Percentiles rank a stretch among this genome's conserved stretches.
phyloP scores from a whole-genome alignment of 2,797 vertebrate genomes.

The Enteromius radiatus region DNA sequence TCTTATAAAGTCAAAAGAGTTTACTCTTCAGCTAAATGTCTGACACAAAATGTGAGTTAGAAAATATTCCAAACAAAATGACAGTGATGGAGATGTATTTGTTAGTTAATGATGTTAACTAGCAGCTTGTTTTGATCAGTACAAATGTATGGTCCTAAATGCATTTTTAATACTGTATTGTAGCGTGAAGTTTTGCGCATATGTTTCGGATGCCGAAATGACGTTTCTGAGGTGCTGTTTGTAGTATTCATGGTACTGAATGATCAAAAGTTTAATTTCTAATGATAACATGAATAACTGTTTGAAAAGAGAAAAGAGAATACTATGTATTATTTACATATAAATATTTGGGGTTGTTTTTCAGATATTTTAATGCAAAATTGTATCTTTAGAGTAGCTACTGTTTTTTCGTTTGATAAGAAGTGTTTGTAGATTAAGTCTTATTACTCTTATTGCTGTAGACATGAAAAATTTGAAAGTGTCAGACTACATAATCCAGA shows the following conservation, averaged over 20 bases:
- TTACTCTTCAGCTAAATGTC: background rate
- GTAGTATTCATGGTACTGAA: background rate
- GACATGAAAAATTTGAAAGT: background rate
- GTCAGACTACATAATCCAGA: background rate
- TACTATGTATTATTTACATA: background rate
- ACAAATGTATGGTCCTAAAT: background rate
- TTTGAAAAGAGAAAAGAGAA: background rate
- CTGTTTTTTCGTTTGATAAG: background rate
- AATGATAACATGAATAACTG: slow-evolving; percentile 8
- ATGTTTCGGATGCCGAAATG: background rate
- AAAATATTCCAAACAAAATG: background rate
- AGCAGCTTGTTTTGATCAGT: background rate
- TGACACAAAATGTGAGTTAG: background rate
- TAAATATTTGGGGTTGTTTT: background rate
- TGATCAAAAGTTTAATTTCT: background rate
- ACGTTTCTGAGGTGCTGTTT: background rate
- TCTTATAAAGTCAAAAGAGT: background rate
- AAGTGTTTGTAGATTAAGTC: background rate
- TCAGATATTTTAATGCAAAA: background rate
- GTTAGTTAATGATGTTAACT: background rate
- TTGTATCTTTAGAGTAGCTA: background rate
- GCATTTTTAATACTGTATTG: background rate
- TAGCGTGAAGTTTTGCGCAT: background rate
- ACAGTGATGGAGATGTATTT: background rate
- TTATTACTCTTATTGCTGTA: background rate